A percentile compares a stretch with the other conserved stretches of the same genome.
Evolutionary conservation across 2,888 invertebrate species (phyloP).

Genomic region (Campoplex nolae): DNA sequence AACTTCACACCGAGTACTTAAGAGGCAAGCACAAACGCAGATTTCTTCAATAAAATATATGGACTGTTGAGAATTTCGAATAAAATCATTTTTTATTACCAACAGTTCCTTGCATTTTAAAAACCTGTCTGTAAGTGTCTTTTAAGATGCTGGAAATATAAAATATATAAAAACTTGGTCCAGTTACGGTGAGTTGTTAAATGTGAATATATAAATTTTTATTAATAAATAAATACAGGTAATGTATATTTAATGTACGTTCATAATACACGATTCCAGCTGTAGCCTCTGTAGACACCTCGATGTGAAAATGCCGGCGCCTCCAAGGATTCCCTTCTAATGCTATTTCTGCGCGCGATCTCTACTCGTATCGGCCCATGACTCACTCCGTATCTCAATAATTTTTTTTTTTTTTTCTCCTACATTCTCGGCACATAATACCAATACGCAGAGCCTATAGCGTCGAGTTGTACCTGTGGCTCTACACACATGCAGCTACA

Average conservation of each 20-base stretch:
- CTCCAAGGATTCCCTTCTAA: slow-evolving; percentile 68
- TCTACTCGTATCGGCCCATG: slow-evolving; percentile 56
- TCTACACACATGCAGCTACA: slow-evolving; percentile 35
- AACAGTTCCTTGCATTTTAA: neutral
- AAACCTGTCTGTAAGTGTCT: neutral
- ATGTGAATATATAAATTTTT: neutral
- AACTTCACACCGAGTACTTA: slow-evolving; percentile 8
- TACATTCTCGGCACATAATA: slow-evolving; percentile 34
- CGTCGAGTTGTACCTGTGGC: slow-evolving; percentile 12
- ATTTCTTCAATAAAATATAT: neutral
- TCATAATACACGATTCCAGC: slow-evolving; percentile 28
- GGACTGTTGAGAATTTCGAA: neutral
- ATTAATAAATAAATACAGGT: neutral
- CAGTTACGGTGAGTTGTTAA: neutral
- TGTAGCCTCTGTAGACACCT: slow-evolving; percentile 21
- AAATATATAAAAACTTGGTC: neutral
- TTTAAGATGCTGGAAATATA: neutral
- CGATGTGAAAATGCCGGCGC: slow-evolving; percentile 55
- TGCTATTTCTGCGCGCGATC: slow-evolving; percentile 64
- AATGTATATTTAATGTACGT: slow-evolving; percentile 6
- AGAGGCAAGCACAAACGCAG: slow-evolving; percentile 7
- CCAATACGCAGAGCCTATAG: slow-evolving; percentile 16
- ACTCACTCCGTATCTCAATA: slow-evolving; percentile 63
- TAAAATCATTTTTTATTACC: neutral
- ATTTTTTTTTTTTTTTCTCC: slow-evolving; percentile 8